Conservation (phyloP, 2,888 invertebrate genomes). For the Chaitophorus viminalis region DNA sequence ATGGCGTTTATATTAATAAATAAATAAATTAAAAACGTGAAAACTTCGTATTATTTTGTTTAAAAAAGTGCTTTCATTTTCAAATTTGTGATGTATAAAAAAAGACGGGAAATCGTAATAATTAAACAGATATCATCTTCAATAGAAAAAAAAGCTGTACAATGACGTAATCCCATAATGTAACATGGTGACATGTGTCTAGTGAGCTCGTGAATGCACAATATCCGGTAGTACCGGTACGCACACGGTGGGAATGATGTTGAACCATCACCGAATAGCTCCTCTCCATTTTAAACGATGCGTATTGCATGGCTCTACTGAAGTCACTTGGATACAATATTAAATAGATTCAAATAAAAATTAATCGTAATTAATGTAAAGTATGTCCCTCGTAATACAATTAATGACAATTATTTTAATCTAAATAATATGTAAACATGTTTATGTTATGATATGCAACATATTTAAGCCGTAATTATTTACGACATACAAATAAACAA, state of each 20-base stretch:
- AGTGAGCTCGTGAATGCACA: constrained; percentile 8
- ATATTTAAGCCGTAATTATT: not conserved
- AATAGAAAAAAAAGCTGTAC: constrained; percentile 40
- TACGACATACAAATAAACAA: too few relatives aligned
- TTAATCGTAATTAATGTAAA: too few relatives aligned
- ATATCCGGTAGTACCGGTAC: constrained; percentile 49
- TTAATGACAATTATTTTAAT: not conserved
- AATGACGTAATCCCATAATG: constrained; percentile 47
- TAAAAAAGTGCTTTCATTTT: too few relatives aligned
- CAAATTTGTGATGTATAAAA: not conserved
- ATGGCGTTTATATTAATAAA: too few relatives aligned
- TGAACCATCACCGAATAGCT: not conserved
- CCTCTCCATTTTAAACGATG: not conserved
- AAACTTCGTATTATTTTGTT: too few relatives aligned
- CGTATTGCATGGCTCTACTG: not conserved
- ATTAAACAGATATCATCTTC: constrained; percentile 26
- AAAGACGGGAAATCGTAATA: constrained; percentile 20
- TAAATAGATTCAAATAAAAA: not conserved
- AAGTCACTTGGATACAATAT: not conserved
- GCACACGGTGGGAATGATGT: constrained; percentile 47
- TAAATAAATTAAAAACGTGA: too few relatives aligned
- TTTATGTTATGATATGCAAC: not conserved
- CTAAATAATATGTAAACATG: not conserved
- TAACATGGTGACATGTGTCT: constrained; percentile 43
- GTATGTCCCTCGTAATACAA: not conserved